Percentiles rank a stretch among this genome's conserved stretches.
These are phyloP conservation scores for Thryonomys swinderianus DNA, from an alignment of 2,113 vertebrate genomes.

Conservation along the genomic window DNA sequence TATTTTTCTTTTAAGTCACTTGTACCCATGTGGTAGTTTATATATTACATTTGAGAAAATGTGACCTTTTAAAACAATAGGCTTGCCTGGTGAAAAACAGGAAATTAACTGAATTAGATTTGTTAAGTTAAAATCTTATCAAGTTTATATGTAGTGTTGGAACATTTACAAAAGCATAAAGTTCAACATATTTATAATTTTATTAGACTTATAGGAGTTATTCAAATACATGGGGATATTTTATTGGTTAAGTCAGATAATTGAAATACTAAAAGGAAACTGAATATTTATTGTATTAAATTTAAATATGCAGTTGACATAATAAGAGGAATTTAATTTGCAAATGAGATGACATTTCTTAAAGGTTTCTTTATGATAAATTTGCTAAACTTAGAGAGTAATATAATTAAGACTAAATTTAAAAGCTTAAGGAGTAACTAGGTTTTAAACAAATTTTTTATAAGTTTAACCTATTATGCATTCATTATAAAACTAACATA, in stretches of 20 bases:
- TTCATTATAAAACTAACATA: conserved; percentile 7
- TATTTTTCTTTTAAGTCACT: neutral
- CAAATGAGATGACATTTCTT: conserved; percentile 17
- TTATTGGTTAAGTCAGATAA: conserved; percentile 61
- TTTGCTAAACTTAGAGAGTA: conserved; percentile 50
- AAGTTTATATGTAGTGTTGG: neutral
- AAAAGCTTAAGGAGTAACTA: neutral
- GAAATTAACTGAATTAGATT: neutral
- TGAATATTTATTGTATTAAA: conserved; percentile 16
- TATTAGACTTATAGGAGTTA: conserved; percentile 49
- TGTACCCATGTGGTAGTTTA: neutral
- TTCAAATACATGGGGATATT: conserved; percentile 22
- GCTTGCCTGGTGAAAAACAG: neutral
- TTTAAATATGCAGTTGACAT: conserved; percentile 35
- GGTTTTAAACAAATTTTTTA: neutral
- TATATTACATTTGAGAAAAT: neutral
- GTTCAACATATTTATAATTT: conserved; percentile 49
- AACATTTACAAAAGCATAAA: conserved; percentile 35
- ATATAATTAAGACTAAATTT: conserved; percentile 35
- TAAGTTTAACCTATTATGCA: neutral
- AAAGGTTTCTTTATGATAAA: conserved; percentile 3
- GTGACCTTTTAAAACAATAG: neutral
- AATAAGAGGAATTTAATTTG: conserved; percentile 50
- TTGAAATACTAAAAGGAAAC: conserved; percentile 48
- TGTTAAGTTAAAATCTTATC: conserved; percentile 47